Conservation (phyloP, 2,888 invertebrate genomes). For the Pollenia amentaria region DNA sequence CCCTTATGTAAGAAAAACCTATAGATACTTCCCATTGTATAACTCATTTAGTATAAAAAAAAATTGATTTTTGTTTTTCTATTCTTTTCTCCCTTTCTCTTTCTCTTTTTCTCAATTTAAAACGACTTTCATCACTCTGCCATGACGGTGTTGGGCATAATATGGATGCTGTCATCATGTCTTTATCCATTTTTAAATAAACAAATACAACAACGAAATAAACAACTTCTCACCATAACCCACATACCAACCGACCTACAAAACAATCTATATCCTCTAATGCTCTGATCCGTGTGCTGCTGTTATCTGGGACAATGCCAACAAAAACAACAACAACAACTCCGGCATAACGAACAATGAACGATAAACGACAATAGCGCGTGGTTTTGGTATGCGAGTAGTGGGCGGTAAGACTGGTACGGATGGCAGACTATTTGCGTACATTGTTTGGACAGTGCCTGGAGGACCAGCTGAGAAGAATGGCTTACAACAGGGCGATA, state of each 20-base stretch:
- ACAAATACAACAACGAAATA: slow-evolving; percentile 32
- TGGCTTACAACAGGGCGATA: slow-evolving; percentile 94
- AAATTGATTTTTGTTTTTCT: slow-evolving; percentile 52
- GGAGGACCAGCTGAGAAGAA: slow-evolving; percentile 96
- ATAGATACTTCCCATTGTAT: slow-evolving; percentile 1
- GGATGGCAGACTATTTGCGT: slow-evolving; percentile 94
- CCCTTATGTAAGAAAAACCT: background rate
- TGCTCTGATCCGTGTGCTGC: slow-evolving; percentile 26
- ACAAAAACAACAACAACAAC: slow-evolving; percentile 9
- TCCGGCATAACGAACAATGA: background rate
- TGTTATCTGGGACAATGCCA: slow-evolving; percentile 39
- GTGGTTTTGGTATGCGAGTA: slow-evolving; percentile 97
- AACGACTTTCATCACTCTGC: slow-evolving; percentile 17
- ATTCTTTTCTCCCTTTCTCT: background rate
- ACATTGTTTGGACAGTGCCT: slow-evolving; percentile 96
- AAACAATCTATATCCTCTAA: slow-evolving; percentile 22
- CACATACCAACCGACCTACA: slow-evolving; percentile 15
- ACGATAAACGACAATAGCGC: slow-evolving; percentile 86
- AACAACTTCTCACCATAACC: background rate
- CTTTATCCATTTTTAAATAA: slow-evolving; percentile 43
- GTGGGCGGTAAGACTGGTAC: slow-evolving; percentile 95
- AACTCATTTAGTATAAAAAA: slow-evolving; percentile 22
- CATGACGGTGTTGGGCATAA: slow-evolving; percentile 19
- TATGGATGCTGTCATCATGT: slow-evolving; percentile 66
- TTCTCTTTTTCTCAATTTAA: background rate